Evolutionary conservation across 2,888 invertebrate species (phyloP), one percentile per base, ranked within the genome.

Genomic region (Eupithecia dodoneata): DNA sequence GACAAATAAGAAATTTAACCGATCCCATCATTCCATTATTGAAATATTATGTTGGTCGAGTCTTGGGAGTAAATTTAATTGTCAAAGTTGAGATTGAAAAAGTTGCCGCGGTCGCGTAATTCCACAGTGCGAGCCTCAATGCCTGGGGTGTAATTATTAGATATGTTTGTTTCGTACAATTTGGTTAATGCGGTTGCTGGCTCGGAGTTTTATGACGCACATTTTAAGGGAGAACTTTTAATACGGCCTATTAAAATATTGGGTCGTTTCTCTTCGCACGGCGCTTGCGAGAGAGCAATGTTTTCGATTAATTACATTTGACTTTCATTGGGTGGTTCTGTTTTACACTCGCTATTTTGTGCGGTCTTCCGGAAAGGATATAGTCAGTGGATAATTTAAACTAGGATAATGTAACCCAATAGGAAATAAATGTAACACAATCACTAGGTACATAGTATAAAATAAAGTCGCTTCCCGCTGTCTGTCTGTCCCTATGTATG

Each of bases 21-120:
- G 88, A 88, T 87, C 86, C 88, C 86, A 86, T 83, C 81, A 80
- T 81, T 80, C 86, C 88, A 87, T 91, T 91, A 92, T 92, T 92
- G 92, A 93, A 94, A 93, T 91, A 89, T 91, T 91, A 90, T 90
- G 89, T 92, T 89, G 87, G 89, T 92, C 89, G 87, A 88, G 89
- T 90, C 91, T 90, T 89, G 85, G 84, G 87, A 90, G 90, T 91
- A 92, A 92, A 94, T 93, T 93, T 93, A 94, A 94, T 94, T 94
- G 93, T 92, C 88, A 89, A 94, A 94, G 94, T 94, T 94, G 88
- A 89, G 92, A 94, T 94, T 94, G 93, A 94, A 94, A 94, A 94
- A 94, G 94, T 94, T 94, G 90, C 84, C 87, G 88, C 88, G 91
- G 92, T 90, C 90, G 90, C 90, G 90, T 93, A 93, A 92, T 92